A percentile compares a stretch with the other conserved stretches of the same genome.
Evolutionary conservation across 2,797 vertebrate species (phyloP).

Genomic region (Peromyscus melanophrys): DNA sequence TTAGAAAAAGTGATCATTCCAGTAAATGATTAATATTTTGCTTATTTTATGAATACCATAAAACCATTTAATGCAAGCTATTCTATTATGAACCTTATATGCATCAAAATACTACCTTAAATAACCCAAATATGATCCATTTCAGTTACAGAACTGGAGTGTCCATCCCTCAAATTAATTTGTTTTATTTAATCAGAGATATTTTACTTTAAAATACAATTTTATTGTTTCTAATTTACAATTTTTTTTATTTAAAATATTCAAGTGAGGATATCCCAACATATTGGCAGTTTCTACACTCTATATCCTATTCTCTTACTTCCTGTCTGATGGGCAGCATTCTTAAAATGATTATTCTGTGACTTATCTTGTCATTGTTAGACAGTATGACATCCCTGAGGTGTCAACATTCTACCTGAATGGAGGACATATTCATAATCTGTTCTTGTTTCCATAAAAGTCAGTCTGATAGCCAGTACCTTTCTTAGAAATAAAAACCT

Average conservation of each 20-base stretch:
- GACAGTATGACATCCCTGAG: background rate
- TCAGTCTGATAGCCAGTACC: background rate
- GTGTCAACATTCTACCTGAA: background rate
- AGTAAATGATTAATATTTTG: slow-evolving; percentile 56
- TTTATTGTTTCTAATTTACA: background rate
- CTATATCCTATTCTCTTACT: background rate
- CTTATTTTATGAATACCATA: slow-evolving; percentile 54
- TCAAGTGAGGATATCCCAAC: slow-evolving; percentile 11
- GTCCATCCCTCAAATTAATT: slow-evolving; percentile 20
- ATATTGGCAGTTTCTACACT: background rate
- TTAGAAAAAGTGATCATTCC: slow-evolving; percentile 59
- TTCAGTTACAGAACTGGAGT: background rate
- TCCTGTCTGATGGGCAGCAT: background rate
- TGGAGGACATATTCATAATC: background rate
- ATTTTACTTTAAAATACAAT: background rate
- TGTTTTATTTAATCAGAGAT: slow-evolving; percentile 54
- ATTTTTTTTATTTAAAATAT: slow-evolving; percentile 35
- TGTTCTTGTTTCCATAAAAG: background rate
- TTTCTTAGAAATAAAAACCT: background rate
- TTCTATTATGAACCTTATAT: background rate
- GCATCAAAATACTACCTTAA: background rate
- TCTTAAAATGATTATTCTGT: background rate
- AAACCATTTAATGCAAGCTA: background rate
- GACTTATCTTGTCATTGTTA: background rate
- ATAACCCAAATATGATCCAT: background rate